A percentile compares a stretch with the other conserved stretches of the same genome.
Evolutionary conservation across 2,797 vertebrate genomes (phyloP).

Genomic region (Odontamblyopus lacepedii): DNA sequence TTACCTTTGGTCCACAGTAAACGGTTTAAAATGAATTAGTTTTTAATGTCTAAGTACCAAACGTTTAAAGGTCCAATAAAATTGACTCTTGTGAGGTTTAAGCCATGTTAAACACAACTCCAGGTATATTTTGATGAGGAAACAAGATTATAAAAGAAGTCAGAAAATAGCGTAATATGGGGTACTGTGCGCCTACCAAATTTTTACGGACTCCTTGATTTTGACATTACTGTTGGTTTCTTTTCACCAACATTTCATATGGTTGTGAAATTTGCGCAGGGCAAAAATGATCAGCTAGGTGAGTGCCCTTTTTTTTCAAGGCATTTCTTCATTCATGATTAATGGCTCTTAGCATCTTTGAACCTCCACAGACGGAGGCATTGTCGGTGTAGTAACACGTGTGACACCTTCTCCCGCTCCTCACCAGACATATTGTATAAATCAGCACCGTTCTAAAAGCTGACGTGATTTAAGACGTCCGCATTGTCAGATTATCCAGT

Average conservation of each 20-base stretch:
- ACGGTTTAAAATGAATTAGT: too few relatives aligned
- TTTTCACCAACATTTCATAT: not conserved
- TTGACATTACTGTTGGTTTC: not conserved
- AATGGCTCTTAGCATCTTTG: not conserved
- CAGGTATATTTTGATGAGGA: too few relatives aligned
- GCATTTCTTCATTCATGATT: not conserved
- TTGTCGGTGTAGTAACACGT: not conserved
- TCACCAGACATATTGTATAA: not conserved
- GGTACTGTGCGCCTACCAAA: too few relatives aligned
- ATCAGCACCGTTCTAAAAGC: not conserved
- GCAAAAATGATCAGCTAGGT: not conserved
- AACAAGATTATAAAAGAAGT: too few relatives aligned
- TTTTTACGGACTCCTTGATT: too few relatives aligned
- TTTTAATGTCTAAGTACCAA: too few relatives aligned
- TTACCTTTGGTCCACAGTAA: too few relatives aligned
- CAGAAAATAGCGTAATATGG: too few relatives aligned
- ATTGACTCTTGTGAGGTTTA: not conserved
- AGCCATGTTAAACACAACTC: not conserved
- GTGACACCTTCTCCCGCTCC: not conserved
- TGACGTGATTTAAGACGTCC: conserved; percentile 10
- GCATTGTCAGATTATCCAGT: conserved; percentile 14
- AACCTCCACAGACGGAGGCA: not conserved
- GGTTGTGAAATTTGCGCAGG: not conserved
- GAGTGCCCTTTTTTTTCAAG: not conserved
- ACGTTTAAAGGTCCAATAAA: too few relatives aligned